Base-by-base conservation (phyloP, 2,888 invertebrate genomes). In the Resseliella maxima region DNA sequence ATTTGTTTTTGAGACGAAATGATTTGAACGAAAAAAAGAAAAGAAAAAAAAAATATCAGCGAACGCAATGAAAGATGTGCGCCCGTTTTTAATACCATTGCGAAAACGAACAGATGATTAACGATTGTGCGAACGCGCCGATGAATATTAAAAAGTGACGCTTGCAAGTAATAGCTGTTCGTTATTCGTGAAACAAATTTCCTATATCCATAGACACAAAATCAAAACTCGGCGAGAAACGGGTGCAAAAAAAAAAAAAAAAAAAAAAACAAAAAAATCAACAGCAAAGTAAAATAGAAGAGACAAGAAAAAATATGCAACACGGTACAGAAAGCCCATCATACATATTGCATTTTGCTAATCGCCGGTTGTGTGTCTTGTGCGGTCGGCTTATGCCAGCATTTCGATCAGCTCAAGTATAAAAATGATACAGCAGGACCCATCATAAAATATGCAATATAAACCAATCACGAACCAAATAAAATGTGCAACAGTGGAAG, bases 361-460 rank as follows among this genome's bases (percentile, higher is more conserved):
- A 83, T 38, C 38, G 83, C n/a, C 24, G 38, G n/a, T 83, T 36
- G 83, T 72, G 72, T 72, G 72, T 72, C 35, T 72, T 35, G 31
- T 83, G 83, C 41, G 83, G 38, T 83, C 83, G 38, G n/a, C 38
- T 83, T 36, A 38, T 83, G 83, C 83, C 41, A 83, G 83, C 83
- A 83, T 83, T 83, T 83, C 83, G 38, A 83, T 83, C 38, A 24
- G n/a, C n/a, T 83, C 38, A 38, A n/a, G 83, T 38, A 83, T 38
- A 38, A 38, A 36, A 83, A 83, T 83, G 83, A 83, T 83, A 83
- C 83, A 83, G 83, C 83, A 83, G 83, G 83, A 83, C 83, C 83
- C 83, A 83, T 83, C 83, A 83, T 83, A 83, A 83, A 83, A 83
- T 83, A 38, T 38, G 83, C 83, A 83, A 83, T 83, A 36, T 83